A percentile compares a stretch with the other conserved stretches of the same genome.
Evolutionary conservation across 2,888 invertebrate species (phyloP).

Genomic region (Amphipyra tragopoginis): DNA sequence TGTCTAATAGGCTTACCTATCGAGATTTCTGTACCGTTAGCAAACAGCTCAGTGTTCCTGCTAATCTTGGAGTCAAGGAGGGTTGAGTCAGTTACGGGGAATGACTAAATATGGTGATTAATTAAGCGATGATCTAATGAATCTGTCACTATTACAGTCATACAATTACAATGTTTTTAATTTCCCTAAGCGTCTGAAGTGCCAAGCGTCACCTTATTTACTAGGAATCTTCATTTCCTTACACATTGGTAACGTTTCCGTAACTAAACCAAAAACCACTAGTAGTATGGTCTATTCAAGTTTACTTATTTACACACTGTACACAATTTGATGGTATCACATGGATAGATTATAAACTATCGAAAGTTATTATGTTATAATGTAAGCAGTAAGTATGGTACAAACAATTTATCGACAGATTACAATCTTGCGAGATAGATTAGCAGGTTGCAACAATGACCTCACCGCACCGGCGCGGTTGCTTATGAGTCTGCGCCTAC

Average conservation of each 20-base stretch:
- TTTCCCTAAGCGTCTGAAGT: background rate
- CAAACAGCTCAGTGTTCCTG: background rate
- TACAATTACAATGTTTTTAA: background rate
- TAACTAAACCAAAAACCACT: background rate
- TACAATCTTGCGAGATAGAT: too few relatives aligned
- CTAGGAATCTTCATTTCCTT: slow-evolving; percentile 15
- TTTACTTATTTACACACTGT: background rate
- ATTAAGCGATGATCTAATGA: slow-evolving; percentile 30
- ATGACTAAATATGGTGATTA: slow-evolving; percentile 27
- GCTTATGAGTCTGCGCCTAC: slow-evolving; percentile 49
- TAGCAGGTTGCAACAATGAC: slow-evolving; percentile 60
- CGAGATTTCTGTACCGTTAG: too few relatives aligned
- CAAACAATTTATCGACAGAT: too few relatives aligned
- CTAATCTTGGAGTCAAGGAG: background rate
- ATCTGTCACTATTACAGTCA: slow-evolving; percentile 24
- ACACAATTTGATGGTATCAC: too few relatives aligned
- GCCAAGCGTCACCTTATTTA: background rate
- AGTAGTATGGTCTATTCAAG: too few relatives aligned
- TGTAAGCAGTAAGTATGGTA: too few relatives aligned
- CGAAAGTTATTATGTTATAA: too few relatives aligned
- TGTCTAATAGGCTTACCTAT: too few relatives aligned
- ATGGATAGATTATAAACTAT: too few relatives aligned
- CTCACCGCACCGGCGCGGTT: slow-evolving; percentile 62
- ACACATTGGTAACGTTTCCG: background rate
- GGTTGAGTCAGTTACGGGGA: slow-evolving; percentile 5